Base-by-base conservation (phyloP, 2,888 invertebrate species). In the Drosophila eohydei region DNA sequence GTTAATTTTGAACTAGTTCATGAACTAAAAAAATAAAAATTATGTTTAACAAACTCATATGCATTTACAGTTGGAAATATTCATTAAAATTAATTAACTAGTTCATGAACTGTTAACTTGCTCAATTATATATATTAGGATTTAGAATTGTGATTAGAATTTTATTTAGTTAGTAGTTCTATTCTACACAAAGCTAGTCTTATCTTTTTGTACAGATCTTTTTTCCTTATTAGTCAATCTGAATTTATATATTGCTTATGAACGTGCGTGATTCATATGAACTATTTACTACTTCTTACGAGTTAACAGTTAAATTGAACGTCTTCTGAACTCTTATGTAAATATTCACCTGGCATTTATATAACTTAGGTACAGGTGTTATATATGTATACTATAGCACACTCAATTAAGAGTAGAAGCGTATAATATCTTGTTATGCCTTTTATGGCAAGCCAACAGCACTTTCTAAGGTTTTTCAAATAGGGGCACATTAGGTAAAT, bases 381-480 rank as follows among this genome's bases (percentile, higher is more conserved):
- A 52, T 14, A 38, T 36, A 5, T 55, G 1, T 26, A 28, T 21
- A 44, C 28, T 44, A 50, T n/a, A 30, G 26, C 43, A 36, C 14
- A 41, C 11, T 2, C 59, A 71, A 67, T 41, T 48, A 41, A 41
- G 48, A 30, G 34, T 28, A 26, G 16, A 16, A 26, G 11, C 21
- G 44, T 44, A 36, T 21, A 32, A 70, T 28, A 38, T 44, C 32
- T 55, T 3, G 21, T 4, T 12, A 36, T 43, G 46, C 28, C 46
- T 36, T 56, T 48, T 67, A 41, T 28, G 43, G 28, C 48, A n/a
- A 43, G 21, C 57, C 9, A 44, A 43, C 28, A 36, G 21, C 44
- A 57, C 28, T 41, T 59, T 71, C 41, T 38, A 26, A 51, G 43
- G 30, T 8, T 58, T 43, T 50, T 36, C 38, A 50, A 16, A 43